Percentiles rank a stretch among this genome's conserved stretches.
Evolutionary conservation across 2,113 vertebrate genomes (phyloP).

Genomic region (Grammomys dolichurus): DNA sequence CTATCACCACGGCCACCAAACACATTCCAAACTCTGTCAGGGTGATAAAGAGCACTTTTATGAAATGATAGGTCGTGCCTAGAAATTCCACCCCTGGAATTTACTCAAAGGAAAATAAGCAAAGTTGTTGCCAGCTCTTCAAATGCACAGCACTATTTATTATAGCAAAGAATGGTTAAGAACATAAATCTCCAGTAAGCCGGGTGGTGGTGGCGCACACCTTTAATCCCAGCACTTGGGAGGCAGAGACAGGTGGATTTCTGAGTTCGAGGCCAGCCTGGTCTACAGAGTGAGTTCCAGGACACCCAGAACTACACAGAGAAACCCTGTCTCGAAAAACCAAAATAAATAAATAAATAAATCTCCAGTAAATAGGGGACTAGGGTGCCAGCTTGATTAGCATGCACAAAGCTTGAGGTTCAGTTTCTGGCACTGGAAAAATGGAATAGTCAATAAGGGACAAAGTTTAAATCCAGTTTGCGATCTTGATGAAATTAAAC

Average conservation of each 20-base stretch:
- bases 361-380: not conserved
- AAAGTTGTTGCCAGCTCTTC: slow-evolving; percentile 3
- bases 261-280: no score
- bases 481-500: slow-evolving; percentile 10
- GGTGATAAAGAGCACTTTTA: not conserved
- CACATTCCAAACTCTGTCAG: not conserved
- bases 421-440: not conserved
- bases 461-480: slow-evolving; percentile 10
- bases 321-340: no score
- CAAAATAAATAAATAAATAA: not conserved
- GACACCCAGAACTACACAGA: no score
- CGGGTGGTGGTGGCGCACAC: no score
- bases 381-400: no score
- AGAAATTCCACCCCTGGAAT: slow-evolving; percentile 13
- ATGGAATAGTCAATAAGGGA: not conserved
- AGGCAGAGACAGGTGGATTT: no score
- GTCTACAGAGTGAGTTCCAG: no score
- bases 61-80: not conserved
- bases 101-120: slow-evolving; percentile 28
- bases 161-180: slow-evolving; percentile 31
- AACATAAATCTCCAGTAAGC: not conserved
- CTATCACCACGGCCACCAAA: not conserved
- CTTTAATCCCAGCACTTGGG: no score
- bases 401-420: not conserved
- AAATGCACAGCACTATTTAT: not conserved